These are phyloP conservation scores for Aradophagus sp. DNA, from an alignment of 1,140 invertebrate species.

Conservation along the genomic window DNA sequence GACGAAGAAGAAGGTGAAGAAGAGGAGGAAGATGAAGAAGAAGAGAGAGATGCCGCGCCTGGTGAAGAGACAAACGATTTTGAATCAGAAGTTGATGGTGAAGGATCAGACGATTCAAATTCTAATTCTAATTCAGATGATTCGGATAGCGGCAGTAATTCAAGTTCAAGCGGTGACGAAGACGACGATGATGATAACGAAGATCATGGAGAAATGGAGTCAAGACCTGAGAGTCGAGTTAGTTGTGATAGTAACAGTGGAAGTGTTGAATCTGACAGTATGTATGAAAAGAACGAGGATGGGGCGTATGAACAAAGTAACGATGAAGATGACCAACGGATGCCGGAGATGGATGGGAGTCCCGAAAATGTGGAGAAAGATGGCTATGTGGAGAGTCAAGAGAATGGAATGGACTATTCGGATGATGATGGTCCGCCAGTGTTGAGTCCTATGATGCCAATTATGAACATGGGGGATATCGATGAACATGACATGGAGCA, in stretches of 20 bases:
- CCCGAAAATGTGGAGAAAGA: not conserved
- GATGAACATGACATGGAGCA: constrained; percentile 44
- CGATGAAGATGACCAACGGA: constrained; percentile 52
- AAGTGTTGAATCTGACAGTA: constrained; percentile 49
- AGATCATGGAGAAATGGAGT: constrained; percentile 41
- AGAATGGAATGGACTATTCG: constrained; percentile 58
- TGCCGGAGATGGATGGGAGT: constrained; percentile 52
- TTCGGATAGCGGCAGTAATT: constrained; percentile 57
- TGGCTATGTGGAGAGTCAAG: constrained; percentile 1
- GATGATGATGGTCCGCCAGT: constrained; percentile 71
- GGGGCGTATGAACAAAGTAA: constrained; percentile 34
- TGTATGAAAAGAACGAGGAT: constrained; percentile 17
- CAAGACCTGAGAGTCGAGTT: constrained; percentile 55
- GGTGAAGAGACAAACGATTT: constrained; percentile 58
- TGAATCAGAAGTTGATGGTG: constrained; percentile 61
- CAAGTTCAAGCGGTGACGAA: constrained; percentile 53
- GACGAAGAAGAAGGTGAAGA: constrained; percentile 51
- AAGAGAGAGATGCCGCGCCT: constrained; percentile 49
- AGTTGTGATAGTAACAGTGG: constrained; percentile 50
- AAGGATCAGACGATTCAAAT: constrained; percentile 34
- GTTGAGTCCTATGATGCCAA: constrained; percentile 69
- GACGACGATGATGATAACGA: constrained; percentile 62
- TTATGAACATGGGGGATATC: constrained; percentile 40
- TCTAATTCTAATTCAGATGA: constrained; percentile 59
- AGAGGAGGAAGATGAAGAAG: constrained; percentile 47